Percentiles rank a stretch among this genome's conserved stretches.
These are phyloP conservation scores for Beris morrisii DNA, from an alignment of 2,888 invertebrate species.

Conservation along the genomic window DNA sequence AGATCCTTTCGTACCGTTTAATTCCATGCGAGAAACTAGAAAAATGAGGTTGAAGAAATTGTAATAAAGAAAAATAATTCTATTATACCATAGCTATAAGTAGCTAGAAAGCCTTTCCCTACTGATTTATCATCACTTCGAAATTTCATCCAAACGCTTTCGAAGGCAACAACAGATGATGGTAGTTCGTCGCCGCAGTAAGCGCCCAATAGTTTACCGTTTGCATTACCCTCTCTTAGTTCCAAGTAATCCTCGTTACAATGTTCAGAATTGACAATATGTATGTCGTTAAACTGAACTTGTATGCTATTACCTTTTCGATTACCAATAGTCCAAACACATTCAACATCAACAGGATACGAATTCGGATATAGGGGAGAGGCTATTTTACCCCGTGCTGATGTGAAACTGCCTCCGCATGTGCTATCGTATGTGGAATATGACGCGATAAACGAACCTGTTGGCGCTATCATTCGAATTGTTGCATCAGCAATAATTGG, in stretches of 20 bases:
- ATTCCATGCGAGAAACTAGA: constrained; percentile 41
- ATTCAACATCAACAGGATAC: constrained; percentile 71
- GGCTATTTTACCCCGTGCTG: constrained; percentile 65
- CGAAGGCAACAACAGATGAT: constrained; percentile 59
- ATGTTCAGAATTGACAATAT: constrained; percentile 68
- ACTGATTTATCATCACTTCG: constrained; percentile 62
- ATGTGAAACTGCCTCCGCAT: constrained; percentile 71
- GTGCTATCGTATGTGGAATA: constrained; percentile 59
- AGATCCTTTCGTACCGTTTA: constrained; percentile 45
- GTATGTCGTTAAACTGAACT: constrained; percentile 68
- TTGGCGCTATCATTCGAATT: background rate
- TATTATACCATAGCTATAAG: constrained; percentile 66
- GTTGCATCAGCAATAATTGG: constrained; percentile 56
- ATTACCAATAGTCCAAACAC: constrained; percentile 71
- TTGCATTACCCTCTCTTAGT: constrained; percentile 67
- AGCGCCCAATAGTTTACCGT: constrained; percentile 68
- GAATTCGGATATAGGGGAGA: constrained; percentile 70
- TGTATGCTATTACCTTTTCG: constrained; percentile 71
- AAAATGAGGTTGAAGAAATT: background rate
- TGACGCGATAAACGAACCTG: constrained; percentile 49
- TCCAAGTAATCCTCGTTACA: constrained; percentile 88
- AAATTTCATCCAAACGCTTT: constrained; percentile 76
- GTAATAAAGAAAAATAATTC: background rate
- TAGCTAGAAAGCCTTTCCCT: constrained; percentile 72
- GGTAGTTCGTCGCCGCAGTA: constrained; percentile 69